phyloP scores from a whole-genome alignment of 2,888 invertebrate genomes.

The Athetis lepigone region DNA sequence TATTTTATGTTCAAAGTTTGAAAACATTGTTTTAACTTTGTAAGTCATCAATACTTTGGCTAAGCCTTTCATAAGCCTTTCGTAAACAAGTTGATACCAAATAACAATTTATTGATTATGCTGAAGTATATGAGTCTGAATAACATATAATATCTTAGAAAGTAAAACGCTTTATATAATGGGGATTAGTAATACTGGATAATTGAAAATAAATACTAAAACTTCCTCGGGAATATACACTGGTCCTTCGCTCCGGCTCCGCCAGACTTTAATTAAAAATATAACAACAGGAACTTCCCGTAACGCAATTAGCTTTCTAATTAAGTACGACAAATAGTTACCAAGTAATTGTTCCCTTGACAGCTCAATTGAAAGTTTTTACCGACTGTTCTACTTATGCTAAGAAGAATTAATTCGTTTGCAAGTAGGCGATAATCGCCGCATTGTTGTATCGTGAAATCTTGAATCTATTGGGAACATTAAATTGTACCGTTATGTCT shows the following conservation, averaged over 20 bases:
- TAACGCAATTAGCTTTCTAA: conserved; percentile 48
- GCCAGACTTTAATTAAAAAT: neutral
- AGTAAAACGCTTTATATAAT: neutral
- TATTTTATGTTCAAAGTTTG: conserved; percentile 6
- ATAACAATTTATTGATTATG: conserved; percentile 23
- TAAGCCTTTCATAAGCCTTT: conserved; percentile 17
- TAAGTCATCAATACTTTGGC: conserved; percentile 42
- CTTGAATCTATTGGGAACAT: conserved; percentile 34
- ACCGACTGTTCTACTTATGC: conserved; percentile 55
- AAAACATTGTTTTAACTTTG: conserved; percentile 37
- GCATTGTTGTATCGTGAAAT: conserved; percentile 59
- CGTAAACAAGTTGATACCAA: conserved; percentile 6
- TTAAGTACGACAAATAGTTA: conserved; percentile 32
- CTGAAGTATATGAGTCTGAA: neutral
- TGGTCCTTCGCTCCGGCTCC: conserved; percentile 5
- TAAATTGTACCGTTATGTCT: conserved; percentile 19
- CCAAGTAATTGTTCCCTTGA: conserved; percentile 43
- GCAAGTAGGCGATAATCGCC: conserved; percentile 53
- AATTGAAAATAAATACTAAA: neutral
- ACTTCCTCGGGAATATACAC: neutral
- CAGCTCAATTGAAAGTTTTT: conserved; percentile 53
- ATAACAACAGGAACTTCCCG: neutral
- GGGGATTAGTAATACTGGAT: neutral
- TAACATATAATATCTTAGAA: neutral
- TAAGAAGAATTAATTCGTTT: conserved; percentile 62